These are phyloP conservation scores for Seriola dumerili DNA, from an alignment of 2,113 vertebrate species.

Conservation along the genomic window DNA sequence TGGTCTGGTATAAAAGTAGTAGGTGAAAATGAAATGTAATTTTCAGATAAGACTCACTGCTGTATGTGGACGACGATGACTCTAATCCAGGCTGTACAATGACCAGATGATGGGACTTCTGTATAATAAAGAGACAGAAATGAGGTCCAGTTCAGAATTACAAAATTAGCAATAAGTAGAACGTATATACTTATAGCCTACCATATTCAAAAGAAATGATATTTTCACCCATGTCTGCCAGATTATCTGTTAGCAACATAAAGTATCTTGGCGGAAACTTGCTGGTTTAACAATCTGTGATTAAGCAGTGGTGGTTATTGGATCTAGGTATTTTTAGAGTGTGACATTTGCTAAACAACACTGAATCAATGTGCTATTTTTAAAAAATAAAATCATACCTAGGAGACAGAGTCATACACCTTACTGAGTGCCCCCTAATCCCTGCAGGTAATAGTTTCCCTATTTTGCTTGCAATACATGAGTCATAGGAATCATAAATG, in stretches of 20 bases:
- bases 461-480: neutral
- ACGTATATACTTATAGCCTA: neutral
- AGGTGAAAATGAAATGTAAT: neutral
- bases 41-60: conserved; percentile 70
- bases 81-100: conserved; percentile 78
- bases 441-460: neutral
- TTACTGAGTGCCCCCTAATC: neutral
- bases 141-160: neutral
- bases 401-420: conserved; percentile 1
- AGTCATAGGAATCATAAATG: neutral
- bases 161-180: neutral
- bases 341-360: conserved; percentile 23
- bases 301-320: neutral
- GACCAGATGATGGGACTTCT: conserved; percentile 77
- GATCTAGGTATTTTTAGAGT: conserved; percentile 12
- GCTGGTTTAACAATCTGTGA: neutral
- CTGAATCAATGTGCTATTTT: conserved; percentile 8
- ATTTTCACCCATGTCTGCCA: neutral
- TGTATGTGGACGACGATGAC: conserved; percentile 50
- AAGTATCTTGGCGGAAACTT: neutral
- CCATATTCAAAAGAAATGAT: neutral
- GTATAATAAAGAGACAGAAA: conserved; percentile 15
- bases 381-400: conserved; percentile 23
- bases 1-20: neutral
- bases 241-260: neutral